Percentiles rank a stretch among this genome's conserved stretches.
phyloP scores from a whole-genome alignment of 2,888 invertebrate species.

The Amphipoea oculea region DNA sequence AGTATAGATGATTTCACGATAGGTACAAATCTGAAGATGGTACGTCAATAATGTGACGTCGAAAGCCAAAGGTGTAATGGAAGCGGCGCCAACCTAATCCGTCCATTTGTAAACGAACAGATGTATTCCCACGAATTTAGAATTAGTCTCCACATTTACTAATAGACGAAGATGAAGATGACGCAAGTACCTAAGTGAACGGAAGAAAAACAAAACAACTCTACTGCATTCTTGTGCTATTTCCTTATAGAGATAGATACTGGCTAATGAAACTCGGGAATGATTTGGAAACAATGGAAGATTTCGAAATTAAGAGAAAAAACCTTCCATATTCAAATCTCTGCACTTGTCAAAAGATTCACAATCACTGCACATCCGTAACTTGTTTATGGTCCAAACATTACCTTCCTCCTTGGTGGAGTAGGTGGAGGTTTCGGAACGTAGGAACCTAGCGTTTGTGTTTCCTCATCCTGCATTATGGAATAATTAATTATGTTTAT shows the following conservation, averaged over 20 bases:
- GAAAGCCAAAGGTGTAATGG: slow-evolving; percentile 57
- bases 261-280: background rate
- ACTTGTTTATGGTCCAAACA: slow-evolving; percentile 5
- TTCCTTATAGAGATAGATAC: background rate
- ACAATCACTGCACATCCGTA: slow-evolving; percentile 38
- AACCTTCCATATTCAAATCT: background rate
- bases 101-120: slow-evolving; percentile 45
- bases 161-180: slow-evolving; percentile 27
- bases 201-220: slow-evolving; percentile 12
- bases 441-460: slow-evolving; percentile 40
- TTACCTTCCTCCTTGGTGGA: slow-evolving; percentile 59
- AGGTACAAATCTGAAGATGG: slow-evolving; percentile 5
- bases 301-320: background rate
- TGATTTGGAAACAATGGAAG: background rate
- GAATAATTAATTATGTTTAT: slow-evolving; percentile 31
- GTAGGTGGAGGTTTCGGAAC: slow-evolving; percentile 42
- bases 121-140: slow-evolving; percentile 46
- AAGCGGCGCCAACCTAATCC: slow-evolving; percentile 56
- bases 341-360: slow-evolving; percentile 13
- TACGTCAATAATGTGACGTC: slow-evolving; percentile 37
- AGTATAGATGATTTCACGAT: slow-evolving; percentile 27
- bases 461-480: slow-evolving; percentile 43
- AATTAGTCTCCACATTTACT: slow-evolving; percentile 35
- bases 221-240: background rate
- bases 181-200: slow-evolving; percentile 22